phyloP scores from a whole-genome alignment of 2,888 invertebrate species.

The Ecliptopera silaceata region DNA sequence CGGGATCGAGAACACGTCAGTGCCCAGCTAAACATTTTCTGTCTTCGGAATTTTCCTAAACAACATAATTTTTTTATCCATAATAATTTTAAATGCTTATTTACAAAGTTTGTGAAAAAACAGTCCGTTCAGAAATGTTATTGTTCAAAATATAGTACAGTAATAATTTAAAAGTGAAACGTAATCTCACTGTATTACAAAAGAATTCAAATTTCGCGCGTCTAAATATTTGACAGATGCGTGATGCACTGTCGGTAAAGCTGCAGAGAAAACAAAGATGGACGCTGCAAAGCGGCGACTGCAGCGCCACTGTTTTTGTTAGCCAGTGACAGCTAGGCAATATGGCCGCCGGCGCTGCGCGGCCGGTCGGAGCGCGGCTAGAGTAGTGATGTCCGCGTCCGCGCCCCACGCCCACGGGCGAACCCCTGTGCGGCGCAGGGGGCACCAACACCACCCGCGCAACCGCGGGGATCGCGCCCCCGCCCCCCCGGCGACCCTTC shows the following conservation, averaged over 20 bases:
- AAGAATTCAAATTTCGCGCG: constrained; percentile 54
- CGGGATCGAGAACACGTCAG: constrained; percentile 52
- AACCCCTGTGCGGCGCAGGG: constrained; percentile 85
- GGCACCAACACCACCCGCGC: constrained; percentile 90
- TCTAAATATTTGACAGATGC: constrained; percentile 14
- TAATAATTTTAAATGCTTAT: not conserved
- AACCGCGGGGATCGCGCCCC: constrained; percentile 84
- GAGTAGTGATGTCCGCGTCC: constrained; percentile 83
- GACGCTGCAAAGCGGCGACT: constrained; percentile 57
- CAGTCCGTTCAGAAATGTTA: not conserved
- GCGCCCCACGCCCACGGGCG: constrained; percentile 83
- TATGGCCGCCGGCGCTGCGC: constrained; percentile 84
- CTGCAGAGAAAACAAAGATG: constrained; percentile 69
- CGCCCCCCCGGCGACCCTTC: constrained; percentile 66
- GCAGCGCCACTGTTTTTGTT: constrained; percentile 62
- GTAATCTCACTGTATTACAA: not conserved
- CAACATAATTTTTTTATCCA: not conserved
- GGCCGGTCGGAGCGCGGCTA: constrained; percentile 71
- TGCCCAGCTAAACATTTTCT: constrained; percentile 26
- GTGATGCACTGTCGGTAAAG: constrained; percentile 65
- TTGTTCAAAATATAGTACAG: not conserved
- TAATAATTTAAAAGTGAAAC: not conserved
- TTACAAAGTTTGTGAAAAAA: not conserved
- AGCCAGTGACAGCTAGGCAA: constrained; percentile 72
- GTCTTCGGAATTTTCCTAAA: constrained; percentile 20